A percentile compares a stretch with the other conserved stretches of the same genome.
phyloP scores from a whole-genome alignment of 2,797 vertebrate genomes.

The Garrulus glandarius region DNA sequence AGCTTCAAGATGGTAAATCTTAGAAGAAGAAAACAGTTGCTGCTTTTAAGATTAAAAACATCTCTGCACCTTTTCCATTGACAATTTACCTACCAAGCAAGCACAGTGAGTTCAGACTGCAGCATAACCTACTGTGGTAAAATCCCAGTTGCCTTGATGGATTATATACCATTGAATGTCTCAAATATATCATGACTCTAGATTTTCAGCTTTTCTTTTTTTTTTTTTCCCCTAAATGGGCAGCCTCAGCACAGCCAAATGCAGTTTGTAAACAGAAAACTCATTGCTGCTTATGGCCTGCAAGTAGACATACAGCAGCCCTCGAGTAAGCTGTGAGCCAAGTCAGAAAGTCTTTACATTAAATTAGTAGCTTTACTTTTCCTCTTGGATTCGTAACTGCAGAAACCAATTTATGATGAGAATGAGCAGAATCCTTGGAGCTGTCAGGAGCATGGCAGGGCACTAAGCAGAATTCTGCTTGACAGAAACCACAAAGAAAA shows the following conservation, averaged over 20 bases:
- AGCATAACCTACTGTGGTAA: background rate
- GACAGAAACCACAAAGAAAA: constrained; percentile 18
- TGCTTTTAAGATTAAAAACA: background rate
- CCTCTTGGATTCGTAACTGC: constrained; percentile 23
- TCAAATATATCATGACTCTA: background rate
- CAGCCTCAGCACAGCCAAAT: background rate
- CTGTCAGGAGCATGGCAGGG: background rate
- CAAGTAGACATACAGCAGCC: background rate
- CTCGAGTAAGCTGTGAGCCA: background rate
- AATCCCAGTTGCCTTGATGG: background rate
- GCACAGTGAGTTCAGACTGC: background rate
- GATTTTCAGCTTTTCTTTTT: background rate
- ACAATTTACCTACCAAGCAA: background rate
- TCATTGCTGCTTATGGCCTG: background rate
- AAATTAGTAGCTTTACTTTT: constrained; percentile 28
- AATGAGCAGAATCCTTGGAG: constrained; percentile 18
- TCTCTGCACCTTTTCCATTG: background rate
- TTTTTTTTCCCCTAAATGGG: background rate
- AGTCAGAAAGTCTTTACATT: constrained; percentile 30
- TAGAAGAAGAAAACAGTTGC: background rate
- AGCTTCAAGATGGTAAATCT: background rate
- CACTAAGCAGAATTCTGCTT: background rate
- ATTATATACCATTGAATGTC: background rate
- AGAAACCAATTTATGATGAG: constrained; percentile 42
- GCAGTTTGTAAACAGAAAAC: constrained; percentile 3